Evolutionary conservation across 2,888 invertebrate genomes (phyloP).

Genomic region (Acleris laterana): DNA sequence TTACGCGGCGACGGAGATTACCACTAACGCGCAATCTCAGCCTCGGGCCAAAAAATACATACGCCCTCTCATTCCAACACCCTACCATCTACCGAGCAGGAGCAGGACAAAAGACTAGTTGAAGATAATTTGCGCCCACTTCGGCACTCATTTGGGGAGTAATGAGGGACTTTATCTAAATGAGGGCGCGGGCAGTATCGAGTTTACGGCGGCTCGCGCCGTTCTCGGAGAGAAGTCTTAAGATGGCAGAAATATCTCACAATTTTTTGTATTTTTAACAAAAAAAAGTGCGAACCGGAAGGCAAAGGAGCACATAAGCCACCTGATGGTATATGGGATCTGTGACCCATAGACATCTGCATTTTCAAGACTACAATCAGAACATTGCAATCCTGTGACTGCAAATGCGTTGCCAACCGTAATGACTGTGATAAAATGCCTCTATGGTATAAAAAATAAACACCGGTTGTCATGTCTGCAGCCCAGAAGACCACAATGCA

Average conservation of each 20-base stretch:
- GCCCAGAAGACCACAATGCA: too few species aligned
- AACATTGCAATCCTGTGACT: too few species aligned
- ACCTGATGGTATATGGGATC: too few species aligned
- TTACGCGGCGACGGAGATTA: conserved; percentile 31
- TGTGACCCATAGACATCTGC: too few species aligned
- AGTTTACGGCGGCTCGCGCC: conserved; percentile 1
- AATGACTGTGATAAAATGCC: too few species aligned
- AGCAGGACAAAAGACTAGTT: conserved; percentile 15
- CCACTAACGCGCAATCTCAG: conserved; percentile 22
- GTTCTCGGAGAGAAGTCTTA: neutral
- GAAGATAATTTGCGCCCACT: conserved; percentile 34
- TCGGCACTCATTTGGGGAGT: conserved; percentile 27
- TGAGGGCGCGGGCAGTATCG: conserved; percentile 26
- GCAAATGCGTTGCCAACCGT: too few species aligned
- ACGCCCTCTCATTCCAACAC: conserved; percentile 1
- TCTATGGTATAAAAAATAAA: too few species aligned
- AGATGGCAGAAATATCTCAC: neutral
- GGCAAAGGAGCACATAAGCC: too few species aligned
- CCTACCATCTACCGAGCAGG: neutral
- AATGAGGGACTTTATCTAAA: conserved; percentile 34
- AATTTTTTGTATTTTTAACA: neutral
- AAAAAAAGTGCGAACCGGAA: too few species aligned
- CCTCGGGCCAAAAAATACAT: conserved; percentile 30
- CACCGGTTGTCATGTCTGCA: too few species aligned
- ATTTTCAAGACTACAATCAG: too few species aligned